Base-by-base conservation (phyloP, 35 echinoderm and acorn worm species). In the Amphiura filiformis region DNA sequence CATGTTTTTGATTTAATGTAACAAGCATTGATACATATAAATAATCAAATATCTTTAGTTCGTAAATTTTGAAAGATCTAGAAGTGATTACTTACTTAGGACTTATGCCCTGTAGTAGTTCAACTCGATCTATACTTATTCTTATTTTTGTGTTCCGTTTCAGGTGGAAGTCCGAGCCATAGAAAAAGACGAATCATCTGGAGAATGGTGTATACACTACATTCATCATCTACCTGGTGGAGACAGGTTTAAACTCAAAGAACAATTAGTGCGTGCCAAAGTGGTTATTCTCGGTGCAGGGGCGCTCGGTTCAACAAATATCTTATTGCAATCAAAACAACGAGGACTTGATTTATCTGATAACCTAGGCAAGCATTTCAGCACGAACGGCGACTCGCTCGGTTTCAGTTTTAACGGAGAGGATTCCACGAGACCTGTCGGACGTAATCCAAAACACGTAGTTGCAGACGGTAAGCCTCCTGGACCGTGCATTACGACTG, bases 371-470 rank as follows among this genome's bases (percentile, higher is more conserved):
- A 13, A 94, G 38, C 70, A 79, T 17, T 94, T 94, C 65, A 94
- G 82, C 2, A 94, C 92, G 14, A 94, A 94, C 52, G 92, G 92
- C 22, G 92, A 94, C 83, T 84, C 92, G 1, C 34, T 94, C 0
- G 87, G 87, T 82, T 91, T 94, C 61, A 94, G 88, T 61, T 94
- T 90, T 88, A 94, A 94, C 56, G 88, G 88, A 18, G 65, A 84
- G 23, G 84, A 87, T 13, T 86, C 87, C 56, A 90, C 90, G 23
- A 80, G 88, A 17, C 88, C 92, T 0, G 92, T 85, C 1, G 92
- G 92, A 7, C 32, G 90, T 22, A 76, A 84, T 56, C 82, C 83
- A 18, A 65, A 86, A 38, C 82, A 94, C 5, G 28, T 91, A 33
- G 40, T 65, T 0, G 80, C 36, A 42, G 44, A 52, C 20, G 44